Evolutionary conservation across 1,140 invertebrate genomes (phyloP), one percentile per base, ranked within the genome.

Genomic region (Drosophila nigromelanica): DNA sequence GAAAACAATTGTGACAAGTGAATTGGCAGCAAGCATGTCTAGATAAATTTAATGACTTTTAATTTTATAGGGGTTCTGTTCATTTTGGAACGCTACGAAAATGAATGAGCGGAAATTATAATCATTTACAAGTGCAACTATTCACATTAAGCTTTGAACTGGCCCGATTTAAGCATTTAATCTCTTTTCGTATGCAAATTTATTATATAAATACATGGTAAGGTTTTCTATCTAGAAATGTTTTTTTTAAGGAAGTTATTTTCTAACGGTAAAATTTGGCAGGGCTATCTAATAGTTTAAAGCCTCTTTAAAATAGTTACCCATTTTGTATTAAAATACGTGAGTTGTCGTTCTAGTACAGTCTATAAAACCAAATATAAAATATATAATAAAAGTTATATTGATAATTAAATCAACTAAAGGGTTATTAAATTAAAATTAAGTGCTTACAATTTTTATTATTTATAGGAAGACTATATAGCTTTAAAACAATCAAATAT

Each of bases 271-370:
- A 50, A 15, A 7, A 55, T 39, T 21, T 14, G 18, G 18, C 7
- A 51, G 5, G 5, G 15, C 4, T 18, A 5, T 33, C 11, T 10
- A 35, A 37, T 39, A 45, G 39, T 3, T n/a, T 51, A 21, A 8
- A n/a, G 40, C 12, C 40, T 45, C 0, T 0, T 14, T 8, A 42
- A 73, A 18, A 69, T 82, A 83, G 58, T 82, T 82, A 82, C 80
- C 80, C 80, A 82, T 82, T 67, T 59, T 48, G 33, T 61, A 0
- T 11, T 47, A 59, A 40, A 60, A 43, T 45, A 47, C 52, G 37
- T 68, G 50, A 68, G n/a, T 52, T 18, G 52, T 15, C 27, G 51
- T 72, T 72, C 67, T 72, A 52, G 45, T 66, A 58, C 7, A 47
- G 24, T 35, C 5, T 18, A 33, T 14, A 15, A 73, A 45, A 30